These are phyloP conservation scores for Rhaphigaster nebulosa DNA, from an alignment of 2,888 invertebrate genomes.

Conservation along the genomic window DNA sequence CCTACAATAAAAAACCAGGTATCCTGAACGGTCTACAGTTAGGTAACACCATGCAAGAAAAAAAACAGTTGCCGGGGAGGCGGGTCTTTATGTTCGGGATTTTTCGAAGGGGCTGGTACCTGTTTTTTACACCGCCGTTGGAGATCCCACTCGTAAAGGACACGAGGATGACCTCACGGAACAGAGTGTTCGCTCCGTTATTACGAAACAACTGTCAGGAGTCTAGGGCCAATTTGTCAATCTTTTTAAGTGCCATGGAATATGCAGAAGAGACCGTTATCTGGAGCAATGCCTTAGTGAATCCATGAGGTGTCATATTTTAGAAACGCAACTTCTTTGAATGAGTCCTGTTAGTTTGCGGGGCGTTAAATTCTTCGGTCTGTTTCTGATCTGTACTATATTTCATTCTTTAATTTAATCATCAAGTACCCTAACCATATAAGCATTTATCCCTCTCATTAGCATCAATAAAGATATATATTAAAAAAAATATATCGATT, in stretches of 20 bases:
- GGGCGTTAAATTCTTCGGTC: neutral
- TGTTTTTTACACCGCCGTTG: neutral
- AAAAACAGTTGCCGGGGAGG: neutral
- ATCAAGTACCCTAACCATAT: neutral
- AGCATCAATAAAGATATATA: too few relatives aligned
- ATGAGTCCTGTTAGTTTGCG: neutral
- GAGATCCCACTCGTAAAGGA: neutral
- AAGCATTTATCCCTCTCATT: neutral
- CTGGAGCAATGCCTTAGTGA: neutral
- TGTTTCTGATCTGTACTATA: neutral
- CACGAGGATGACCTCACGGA: neutral
- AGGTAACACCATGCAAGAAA: constrained; percentile 5
- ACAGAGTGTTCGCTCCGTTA: neutral
- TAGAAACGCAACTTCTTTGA: neutral
- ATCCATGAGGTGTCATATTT: neutral
- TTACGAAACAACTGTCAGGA: constrained; percentile 14
- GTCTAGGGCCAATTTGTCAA: neutral
- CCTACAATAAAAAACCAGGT: neutral
- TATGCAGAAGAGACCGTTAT: constrained; percentile 17
- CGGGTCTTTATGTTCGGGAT: neutral
- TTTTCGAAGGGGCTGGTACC: neutral
- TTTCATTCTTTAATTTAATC: neutral
- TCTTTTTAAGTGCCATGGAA: neutral
- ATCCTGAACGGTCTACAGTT: neutral
- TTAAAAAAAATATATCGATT: too few relatives aligned